Base-by-base conservation (phyloP, 1,140 invertebrate species). In the Hermetia illucens region DNA sequence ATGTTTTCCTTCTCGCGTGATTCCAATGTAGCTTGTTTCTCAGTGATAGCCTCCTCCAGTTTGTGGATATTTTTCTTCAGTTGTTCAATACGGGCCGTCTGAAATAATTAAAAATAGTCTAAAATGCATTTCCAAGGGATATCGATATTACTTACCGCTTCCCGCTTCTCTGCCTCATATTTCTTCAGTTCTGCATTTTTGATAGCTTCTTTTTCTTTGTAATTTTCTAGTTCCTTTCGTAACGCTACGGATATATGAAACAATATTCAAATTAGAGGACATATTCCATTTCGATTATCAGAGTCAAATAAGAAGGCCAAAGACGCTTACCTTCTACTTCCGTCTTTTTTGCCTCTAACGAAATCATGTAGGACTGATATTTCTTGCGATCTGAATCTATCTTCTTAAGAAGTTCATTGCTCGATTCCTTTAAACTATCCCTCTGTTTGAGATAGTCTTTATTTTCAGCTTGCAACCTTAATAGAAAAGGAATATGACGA, bases 361-460 rank as follows among this genome's bases (percentile, higher is more conserved):
- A 47, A 1, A 52, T 49, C n/a, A n/a, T n/a, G n/a, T n/a, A n/a
- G n/a, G n/a, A n/a, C n/a, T n/a, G n/a, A n/a, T n/a, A n/a, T n/a
- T n/a, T n/a, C n/a, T n/a, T n/a, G n/a, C n/a, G n/a, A 21, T 46
- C 52, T 39, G 57, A 47, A 4, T 52, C 53, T 16, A 53, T 42
- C 18, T 57, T 49, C 27, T 58, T 58, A n/a, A 58, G 43, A 12
- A 56, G 13, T 34, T 53, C 50, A 6, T 45, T 50, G 21, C 55
- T 40, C 41, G 51, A 55, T 8, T 42, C 43, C 25, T 55, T 58
- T 15, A 58, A 38, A 34, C 52, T 49, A 18, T 45, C 39, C 2
- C 46, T 52, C 41, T 58, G 55, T 19, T 48, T 39, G 27, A 52
- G 51, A 12, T 58, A 46, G 48, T 58, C 55, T 25, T 54, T 55